Base-by-base conservation (phyloP, 1,140 invertebrate genomes). In the Drosophila sucinea region DNA sequence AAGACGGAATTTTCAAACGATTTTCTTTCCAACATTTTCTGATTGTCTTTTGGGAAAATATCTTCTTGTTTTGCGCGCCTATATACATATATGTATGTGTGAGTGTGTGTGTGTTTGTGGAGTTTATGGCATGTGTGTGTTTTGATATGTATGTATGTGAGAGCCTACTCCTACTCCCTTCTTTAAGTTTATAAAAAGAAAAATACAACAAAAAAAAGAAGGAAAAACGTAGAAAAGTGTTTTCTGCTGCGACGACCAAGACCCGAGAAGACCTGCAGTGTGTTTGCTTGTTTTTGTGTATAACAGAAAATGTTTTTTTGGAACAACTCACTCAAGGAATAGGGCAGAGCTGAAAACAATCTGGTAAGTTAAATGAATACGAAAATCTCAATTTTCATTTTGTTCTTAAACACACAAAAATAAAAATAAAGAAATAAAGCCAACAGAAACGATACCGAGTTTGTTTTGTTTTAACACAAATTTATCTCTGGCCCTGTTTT, bases 151-250 rank as follows among this genome's bases (percentile, higher is more conserved):
- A 65, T 47, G 58, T 41, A 47, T 66, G 35, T 44, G 61, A 69
- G 60, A 44, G 32, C 65, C 32, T 62, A 60, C 72, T 57, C 66
- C 40, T 79, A 67, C 60, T 72, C 78, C 70, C 76, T 79, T 67
- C 56, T 58, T 80, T 70, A 77, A 87, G 84, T 87, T 87, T 87
- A 89, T 67, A 87, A 86, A 87, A 89, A 87, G 82, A 89, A 89
- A 38, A 61, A 61, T 51, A 47, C 10, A 35, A 35, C 7, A 35
- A 38, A 38, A 38, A 38, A 38, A 38, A 25, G 44, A 51, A 51
- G 44, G 44, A 61, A 61, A 61, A 44, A 40, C 35, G 84, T 87
- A 33, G 61, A 82, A 71, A 73, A 77, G 83, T 81, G 82, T 81
- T 85, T 81, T 79, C 73, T 75, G 77, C 69, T 65, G 66, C 81